Evolutionary conservation across 2,113 vertebrate genomes (phyloP).

Genomic region (Passer domesticus): DNA sequence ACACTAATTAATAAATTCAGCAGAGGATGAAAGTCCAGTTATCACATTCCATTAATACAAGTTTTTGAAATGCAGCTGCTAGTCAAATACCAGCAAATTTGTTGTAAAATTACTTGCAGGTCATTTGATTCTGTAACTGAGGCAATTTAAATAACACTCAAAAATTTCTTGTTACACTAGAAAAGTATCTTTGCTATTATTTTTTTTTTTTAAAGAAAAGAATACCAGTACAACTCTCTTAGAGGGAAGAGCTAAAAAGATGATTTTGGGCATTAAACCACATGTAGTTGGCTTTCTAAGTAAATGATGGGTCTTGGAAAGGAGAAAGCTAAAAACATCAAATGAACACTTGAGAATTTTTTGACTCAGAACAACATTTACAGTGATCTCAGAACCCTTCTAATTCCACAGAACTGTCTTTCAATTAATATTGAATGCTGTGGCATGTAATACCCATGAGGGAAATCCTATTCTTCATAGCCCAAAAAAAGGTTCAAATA

Average conservation of each 20-base stretch:
- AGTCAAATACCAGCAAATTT: background rate
- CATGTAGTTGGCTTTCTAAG: background rate
- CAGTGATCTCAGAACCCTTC: background rate
- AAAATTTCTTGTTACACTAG: background rate
- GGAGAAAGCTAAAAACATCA: background rate
- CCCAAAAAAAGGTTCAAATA: background rate
- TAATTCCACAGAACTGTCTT: background rate
- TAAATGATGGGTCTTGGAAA: background rate
- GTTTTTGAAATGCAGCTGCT: background rate
- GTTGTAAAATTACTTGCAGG: background rate
- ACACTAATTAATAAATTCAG: background rate
- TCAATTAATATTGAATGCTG: background rate
- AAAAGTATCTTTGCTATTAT: background rate
- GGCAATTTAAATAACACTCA: background rate
- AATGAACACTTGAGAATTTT: background rate
- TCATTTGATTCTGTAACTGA: background rate
- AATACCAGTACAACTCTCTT: background rate
- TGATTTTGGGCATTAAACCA: background rate
- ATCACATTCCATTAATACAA: background rate
- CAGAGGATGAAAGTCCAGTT: background rate
- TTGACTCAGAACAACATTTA: background rate
- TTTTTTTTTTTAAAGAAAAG: background rate
- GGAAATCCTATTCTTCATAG: background rate
- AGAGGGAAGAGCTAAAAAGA: background rate
- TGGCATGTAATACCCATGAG: background rate